These are phyloP conservation scores for Conistra vaccinii DNA, from an alignment of 2,888 invertebrate species.

Conservation along the genomic window DNA sequence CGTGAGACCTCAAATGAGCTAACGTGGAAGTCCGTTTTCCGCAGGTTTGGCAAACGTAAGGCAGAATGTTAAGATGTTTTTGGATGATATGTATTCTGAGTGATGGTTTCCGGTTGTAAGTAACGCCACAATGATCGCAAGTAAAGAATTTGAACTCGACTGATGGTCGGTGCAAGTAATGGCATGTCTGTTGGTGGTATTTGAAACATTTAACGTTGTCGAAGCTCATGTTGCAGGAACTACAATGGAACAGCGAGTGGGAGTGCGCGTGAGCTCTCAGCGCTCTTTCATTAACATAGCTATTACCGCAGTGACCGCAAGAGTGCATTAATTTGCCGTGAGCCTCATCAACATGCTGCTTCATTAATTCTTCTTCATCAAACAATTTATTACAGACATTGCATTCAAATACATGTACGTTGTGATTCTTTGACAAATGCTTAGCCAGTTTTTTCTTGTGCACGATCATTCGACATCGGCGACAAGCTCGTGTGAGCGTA, in stretches of 20 bases:
- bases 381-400: slow-evolving; percentile 76
- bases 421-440: slow-evolving; percentile 75
- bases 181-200: slow-evolving; percentile 77
- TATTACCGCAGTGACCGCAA: slow-evolving; percentile 78
- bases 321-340: slow-evolving; percentile 68
- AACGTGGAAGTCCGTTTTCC: slow-evolving; percentile 83
- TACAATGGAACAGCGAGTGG: slow-evolving; percentile 80
- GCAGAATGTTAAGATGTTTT: slow-evolving; percentile 82
- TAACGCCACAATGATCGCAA: slow-evolving; percentile 81
- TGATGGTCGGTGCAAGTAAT: slow-evolving; percentile 18
- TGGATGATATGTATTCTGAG: slow-evolving; percentile 82
- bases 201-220: slow-evolving; percentile 81
- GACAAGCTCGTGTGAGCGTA: slow-evolving; percentile 75
- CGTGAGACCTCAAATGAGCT: slow-evolving; percentile 80
- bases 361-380: slow-evolving; percentile 55
- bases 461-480: slow-evolving; percentile 72
- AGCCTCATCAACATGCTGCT: slow-evolving; percentile 66
- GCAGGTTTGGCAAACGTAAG: slow-evolving; percentile 80
- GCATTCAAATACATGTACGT: slow-evolving; percentile 68
- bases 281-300: slow-evolving; percentile 76
- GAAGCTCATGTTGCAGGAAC: slow-evolving; percentile 75
- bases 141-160: slow-evolving; percentile 65
- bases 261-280: slow-evolving; percentile 79
- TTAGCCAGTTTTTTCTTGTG: slow-evolving; percentile 71
- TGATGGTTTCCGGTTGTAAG: slow-evolving; percentile 82